Conservation (phyloP, 2,888 invertebrate genomes). For the Terebella lapidaria region DNA sequence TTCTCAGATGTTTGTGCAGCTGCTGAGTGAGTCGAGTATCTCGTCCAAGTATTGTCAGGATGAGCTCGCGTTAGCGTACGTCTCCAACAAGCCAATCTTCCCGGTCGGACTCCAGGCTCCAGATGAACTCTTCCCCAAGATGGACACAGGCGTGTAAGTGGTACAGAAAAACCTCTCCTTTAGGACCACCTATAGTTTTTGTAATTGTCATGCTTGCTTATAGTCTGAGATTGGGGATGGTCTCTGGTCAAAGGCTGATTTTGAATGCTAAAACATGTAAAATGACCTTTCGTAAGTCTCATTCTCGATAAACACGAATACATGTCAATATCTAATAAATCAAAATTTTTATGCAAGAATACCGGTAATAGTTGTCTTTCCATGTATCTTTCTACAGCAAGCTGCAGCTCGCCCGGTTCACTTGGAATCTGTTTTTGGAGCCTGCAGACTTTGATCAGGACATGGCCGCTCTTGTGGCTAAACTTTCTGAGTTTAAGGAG, state of each 20-base stretch:
- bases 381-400: slow-evolving; percentile 27
- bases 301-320: too few relatives aligned
- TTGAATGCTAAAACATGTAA: too few relatives aligned
- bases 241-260: too few relatives aligned
- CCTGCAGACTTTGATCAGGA: neutral
- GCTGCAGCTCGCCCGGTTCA: slow-evolving; percentile 35
- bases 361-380: too few relatives aligned
- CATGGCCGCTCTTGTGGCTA: neutral
- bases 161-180: too few relatives aligned
- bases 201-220: too few relatives aligned
- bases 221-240: too few relatives aligned
- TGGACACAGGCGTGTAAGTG: slow-evolving; percentile 45
- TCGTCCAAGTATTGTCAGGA: slow-evolving; percentile 42
- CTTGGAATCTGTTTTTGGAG: slow-evolving; percentile 25
- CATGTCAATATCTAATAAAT: too few relatives aligned
- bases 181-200: too few relatives aligned
- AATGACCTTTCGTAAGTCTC: too few relatives aligned
- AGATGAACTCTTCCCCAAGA: slow-evolving; percentile 29
- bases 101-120: slow-evolving; percentile 31
- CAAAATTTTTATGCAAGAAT: too few relatives aligned
- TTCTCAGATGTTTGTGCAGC: slow-evolving; percentile 33
- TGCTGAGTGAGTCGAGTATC: slow-evolving; percentile 34
- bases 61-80: slow-evolving; percentile 42
- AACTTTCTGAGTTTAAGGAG: neutral
- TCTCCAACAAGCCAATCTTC: slow-evolving; percentile 39